Base-by-base conservation (phyloP, 2,888 invertebrate genomes). In the Meiosimyza platycephala region DNA sequence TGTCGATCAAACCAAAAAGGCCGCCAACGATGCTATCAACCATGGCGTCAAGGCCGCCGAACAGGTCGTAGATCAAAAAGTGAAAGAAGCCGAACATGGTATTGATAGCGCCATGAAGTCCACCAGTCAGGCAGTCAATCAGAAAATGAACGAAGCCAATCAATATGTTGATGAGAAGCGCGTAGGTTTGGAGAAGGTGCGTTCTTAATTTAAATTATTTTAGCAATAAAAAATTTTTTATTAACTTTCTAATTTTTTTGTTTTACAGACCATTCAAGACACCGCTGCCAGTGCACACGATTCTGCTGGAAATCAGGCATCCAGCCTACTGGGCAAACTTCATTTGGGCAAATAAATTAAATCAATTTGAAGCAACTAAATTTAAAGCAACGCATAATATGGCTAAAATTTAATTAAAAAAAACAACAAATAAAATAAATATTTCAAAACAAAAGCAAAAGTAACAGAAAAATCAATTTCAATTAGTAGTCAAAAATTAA, bases 101-200 rank as follows among this genome's bases (percentile, higher is more conserved):
- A 85, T 90, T 28, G 91, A 91, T 76, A 89, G 89, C 76, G 90
- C 90, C 70, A 84, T 91, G 78, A 90, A 90, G 87, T 88, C 89
- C 80, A 89, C 90, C 22, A 88, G 90, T 72, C 85, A 89, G 22
- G 88, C 89, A 13, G 89, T 91, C 63, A 92, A 92, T 82, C 83
- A 89, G 75, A 92, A 92, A 86, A 84, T 92, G 79, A 90, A 90
- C 81, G 90, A 91, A 74, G 89, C 92, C 40, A 91, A 91, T 82
- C 89, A 91, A 80, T 91, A 88, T 82, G 86, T 91, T 73, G 91
- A 88, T 80, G 89, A 90, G 77, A 91, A 92, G 83, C 88, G 90
- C 51, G 90, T 82, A 72, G 80, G 82, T 50, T 78, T 86, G 57
- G 85, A 86, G 77, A 86, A 87, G 78, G 84, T 83, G 68, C 62